A percentile compares a stretch with the other conserved stretches of the same genome.
phyloP scores from a whole-genome alignment of 2,888 invertebrate species.

The Aphodius sticticus region DNA sequence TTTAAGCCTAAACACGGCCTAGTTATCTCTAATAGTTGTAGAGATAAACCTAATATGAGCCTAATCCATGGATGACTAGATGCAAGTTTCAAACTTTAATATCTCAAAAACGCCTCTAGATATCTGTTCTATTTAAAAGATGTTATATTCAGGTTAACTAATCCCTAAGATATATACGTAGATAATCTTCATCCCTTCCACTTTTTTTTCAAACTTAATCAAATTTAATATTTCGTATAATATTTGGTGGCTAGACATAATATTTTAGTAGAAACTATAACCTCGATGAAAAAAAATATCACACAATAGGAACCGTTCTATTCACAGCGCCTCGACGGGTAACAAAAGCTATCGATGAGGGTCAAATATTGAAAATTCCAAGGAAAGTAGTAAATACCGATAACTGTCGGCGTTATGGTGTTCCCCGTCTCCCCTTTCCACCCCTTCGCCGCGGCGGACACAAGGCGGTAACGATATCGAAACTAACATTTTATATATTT shows the following conservation, averaged over 20 bases:
- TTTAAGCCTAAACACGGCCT: too few relatives aligned
- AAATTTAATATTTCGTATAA: neutral
- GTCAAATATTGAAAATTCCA: neutral
- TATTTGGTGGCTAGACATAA: neutral
- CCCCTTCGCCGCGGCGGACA: neutral
- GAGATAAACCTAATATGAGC: too few relatives aligned
- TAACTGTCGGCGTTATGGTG: neutral
- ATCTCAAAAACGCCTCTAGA: neutral
- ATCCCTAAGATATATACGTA: too few relatives aligned
- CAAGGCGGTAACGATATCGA: neutral
- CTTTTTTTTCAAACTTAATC: neutral
- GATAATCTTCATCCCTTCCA: too few relatives aligned
- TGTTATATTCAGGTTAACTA: too few relatives aligned
- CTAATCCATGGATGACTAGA: neutral
- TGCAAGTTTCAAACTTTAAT: neutral
- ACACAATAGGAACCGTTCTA: neutral
- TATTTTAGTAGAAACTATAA: neutral
- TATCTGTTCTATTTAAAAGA: neutral
- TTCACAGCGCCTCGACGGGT: neutral
- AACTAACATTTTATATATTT: constrained; percentile 4
- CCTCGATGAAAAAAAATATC: neutral
- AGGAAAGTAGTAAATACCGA: neutral
- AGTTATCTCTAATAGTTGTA: too few relatives aligned
- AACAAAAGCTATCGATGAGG: constrained; percentile 4
- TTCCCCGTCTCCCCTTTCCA: neutral